A percentile compares a stretch with the other conserved stretches of the same genome.
Conservation (phyloP, 1,140 invertebrate genomes). For the Cydia pomonella region DNA sequence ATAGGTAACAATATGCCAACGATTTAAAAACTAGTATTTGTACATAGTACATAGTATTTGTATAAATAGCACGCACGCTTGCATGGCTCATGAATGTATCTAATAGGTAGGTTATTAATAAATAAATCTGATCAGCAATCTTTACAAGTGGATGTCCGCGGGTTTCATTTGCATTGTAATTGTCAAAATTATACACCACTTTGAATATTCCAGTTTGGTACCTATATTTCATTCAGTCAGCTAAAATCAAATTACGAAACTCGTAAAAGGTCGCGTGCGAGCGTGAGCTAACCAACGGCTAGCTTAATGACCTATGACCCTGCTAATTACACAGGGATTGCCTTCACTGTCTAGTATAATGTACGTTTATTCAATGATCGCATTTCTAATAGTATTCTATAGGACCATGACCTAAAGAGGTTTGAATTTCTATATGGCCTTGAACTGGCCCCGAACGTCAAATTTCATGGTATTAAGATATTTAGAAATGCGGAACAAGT, state of each 20-base stretch:
- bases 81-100: no score
- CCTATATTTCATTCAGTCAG: not conserved
- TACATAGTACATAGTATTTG: no score
- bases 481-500: no score
- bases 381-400: not conserved
- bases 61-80: not conserved
- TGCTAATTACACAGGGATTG: constrained; percentile 30
- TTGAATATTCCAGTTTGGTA: not conserved
- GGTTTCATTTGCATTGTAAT: not conserved
- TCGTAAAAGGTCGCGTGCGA: constrained; percentile 21
- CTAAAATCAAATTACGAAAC: constrained; percentile 21
- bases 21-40: no score
- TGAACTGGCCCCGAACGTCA: not conserved
- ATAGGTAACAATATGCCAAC: not conserved
- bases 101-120: no score
- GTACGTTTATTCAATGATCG: not conserved
- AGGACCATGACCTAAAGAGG: not conserved
- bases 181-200: not conserved
- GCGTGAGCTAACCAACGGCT: constrained; percentile 5
- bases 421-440: not conserved
- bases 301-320: constrained; percentile 29
- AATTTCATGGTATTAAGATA: not conserved
- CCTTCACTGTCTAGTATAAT: not conserved
- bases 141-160: not conserved
- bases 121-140: not conserved